These are phyloP conservation scores for Shinisaurus crocodilurus DNA, from an alignment of 2,113 vertebrate genomes.

Conservation along the genomic window DNA sequence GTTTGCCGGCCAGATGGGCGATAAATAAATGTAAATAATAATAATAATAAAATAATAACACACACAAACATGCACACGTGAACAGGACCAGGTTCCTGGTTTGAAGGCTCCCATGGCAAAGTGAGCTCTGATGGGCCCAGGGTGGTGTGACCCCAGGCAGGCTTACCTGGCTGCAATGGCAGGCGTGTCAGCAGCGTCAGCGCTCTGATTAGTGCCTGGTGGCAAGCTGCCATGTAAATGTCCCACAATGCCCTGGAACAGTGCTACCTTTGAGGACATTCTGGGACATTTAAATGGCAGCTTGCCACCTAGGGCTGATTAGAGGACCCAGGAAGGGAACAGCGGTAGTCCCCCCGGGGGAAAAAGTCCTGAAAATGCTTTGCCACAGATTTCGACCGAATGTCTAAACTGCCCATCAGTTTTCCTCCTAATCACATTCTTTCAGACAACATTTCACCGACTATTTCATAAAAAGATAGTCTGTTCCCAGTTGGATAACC, in stretches of 20 bases:
- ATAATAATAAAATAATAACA: too few relatives aligned
- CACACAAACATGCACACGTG: not conserved
- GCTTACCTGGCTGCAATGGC: not conserved
- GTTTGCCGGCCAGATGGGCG: too few relatives aligned
- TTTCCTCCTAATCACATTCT: slow-evolving; percentile 50
- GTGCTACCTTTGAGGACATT: not conserved
- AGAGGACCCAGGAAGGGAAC: too few relatives aligned
- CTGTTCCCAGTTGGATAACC: slow-evolving; percentile 36
- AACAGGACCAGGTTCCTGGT: not conserved
- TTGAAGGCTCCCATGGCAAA: too few relatives aligned
- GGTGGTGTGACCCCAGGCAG: not conserved
- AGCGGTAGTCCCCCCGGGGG: too few relatives aligned
- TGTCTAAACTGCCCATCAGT: slow-evolving; percentile 4
- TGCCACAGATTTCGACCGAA: not conserved
- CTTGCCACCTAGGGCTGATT: not conserved
- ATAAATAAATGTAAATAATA: too few relatives aligned
- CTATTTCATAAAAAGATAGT: slow-evolving; percentile 33
- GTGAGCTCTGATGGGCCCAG: not conserved
- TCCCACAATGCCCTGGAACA: not conserved
- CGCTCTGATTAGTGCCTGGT: not conserved
- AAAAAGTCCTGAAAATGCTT: too few relatives aligned
- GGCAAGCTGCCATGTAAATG: not conserved
- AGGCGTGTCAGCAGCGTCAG: too few relatives aligned
- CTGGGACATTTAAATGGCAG: not conserved
- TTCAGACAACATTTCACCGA: slow-evolving; percentile 46